phyloP scores from a whole-genome alignment of 2,888 invertebrate species.

The Halictus ligatus region DNA sequence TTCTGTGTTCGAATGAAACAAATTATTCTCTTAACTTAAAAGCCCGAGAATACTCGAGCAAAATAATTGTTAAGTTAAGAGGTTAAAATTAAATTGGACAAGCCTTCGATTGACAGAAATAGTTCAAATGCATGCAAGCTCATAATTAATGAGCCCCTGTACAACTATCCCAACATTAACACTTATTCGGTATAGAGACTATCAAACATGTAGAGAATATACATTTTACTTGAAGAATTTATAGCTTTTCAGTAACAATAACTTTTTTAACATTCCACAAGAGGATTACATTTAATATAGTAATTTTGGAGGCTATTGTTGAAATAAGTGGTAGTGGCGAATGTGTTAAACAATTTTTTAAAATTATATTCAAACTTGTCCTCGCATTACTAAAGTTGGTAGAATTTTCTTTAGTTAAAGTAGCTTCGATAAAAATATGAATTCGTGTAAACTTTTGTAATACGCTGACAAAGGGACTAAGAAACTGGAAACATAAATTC shows the following conservation, averaged over 20 bases:
- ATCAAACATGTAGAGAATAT: no score
- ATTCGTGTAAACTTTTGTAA: not conserved
- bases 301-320: no score
- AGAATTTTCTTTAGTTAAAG: not conserved
- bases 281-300: no score
- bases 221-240: no score
- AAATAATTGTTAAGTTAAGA: no score
- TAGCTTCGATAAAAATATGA: not conserved
- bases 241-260: no score
- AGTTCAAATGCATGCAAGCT: not conserved
- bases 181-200: not conserved
- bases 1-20: not conserved
- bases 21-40: not conserved
- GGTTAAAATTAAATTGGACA: not conserved
- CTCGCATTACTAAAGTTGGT: no score
- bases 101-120: not conserved
- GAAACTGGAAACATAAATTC: not conserved
- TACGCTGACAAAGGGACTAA: not conserved
- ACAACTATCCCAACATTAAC: not conserved
- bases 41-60: no score
- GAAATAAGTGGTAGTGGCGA: no score
- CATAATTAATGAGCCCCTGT: not conserved
- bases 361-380: no score
- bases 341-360: no score
- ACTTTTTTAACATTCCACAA: no score